A percentile compares a stretch with the other conserved stretches of the same genome.
Conservation (phyloP, 1,140 invertebrate genomes). For the Aphidius ervi region DNA sequence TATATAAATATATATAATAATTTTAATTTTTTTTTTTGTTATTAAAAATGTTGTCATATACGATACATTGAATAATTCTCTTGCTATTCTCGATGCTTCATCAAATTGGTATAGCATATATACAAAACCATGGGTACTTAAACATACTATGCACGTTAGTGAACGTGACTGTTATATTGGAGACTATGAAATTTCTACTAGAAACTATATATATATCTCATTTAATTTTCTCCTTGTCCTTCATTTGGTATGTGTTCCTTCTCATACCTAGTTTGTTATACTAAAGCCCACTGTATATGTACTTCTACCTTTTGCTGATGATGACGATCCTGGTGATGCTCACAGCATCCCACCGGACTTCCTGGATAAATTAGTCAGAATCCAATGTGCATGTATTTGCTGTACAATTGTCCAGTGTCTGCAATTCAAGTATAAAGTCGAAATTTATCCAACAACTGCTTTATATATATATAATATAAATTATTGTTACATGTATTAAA, state of each 20-base stretch:
- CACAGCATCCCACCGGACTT: background rate
- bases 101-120: constrained; percentile 8
- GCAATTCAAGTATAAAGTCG: no score
- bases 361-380: constrained; percentile 1
- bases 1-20: background rate
- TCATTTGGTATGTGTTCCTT: no score
- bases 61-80: background rate
- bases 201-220: background rate
- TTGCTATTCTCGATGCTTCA: constrained; percentile 11
- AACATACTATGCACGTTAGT: constrained; percentile 18
- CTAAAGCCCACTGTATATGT: no score
- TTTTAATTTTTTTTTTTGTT: background rate
- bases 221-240: no score
- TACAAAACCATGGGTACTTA: constrained; percentile 3
- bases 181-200: constrained; percentile 18
- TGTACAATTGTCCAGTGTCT: no score
- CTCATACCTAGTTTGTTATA: no score
- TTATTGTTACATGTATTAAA: background rate
- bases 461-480: no score
- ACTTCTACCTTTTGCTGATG: no score
- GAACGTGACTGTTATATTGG: constrained; percentile 2
- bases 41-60: no score
- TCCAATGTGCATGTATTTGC: no score
- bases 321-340: no score
- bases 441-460: no score